These are phyloP conservation scores for Enhydra lutris DNA, from an alignment of 2,113 vertebrate genomes.

Conservation along the genomic window DNA sequence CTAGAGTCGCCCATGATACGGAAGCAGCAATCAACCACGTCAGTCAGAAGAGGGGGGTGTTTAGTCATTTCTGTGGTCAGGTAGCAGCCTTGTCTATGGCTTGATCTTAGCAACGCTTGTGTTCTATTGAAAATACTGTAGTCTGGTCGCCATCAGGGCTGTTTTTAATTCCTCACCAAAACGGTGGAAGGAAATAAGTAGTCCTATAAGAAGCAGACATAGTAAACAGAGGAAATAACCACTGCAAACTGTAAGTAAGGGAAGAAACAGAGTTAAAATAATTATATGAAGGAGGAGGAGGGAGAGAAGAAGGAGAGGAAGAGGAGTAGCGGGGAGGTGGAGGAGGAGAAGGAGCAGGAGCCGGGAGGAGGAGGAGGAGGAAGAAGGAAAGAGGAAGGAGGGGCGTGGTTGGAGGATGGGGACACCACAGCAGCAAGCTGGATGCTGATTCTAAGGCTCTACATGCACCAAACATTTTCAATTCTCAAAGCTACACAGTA, in stretches of 20 bases:
- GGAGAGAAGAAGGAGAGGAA: too few species aligned
- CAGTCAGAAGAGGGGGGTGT: neutral
- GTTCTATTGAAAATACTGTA: neutral
- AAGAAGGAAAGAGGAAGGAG: neutral
- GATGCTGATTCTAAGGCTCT: neutral
- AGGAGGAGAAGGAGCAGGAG: too few species aligned
- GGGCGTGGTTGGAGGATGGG: fast-evolving
- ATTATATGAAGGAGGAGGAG: neutral
- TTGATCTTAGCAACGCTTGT: neutral
- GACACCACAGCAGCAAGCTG: neutral
- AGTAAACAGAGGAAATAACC: neutral
- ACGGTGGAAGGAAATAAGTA: neutral
- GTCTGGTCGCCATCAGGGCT: neutral
- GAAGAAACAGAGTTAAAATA: neutral
- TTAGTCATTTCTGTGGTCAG: neutral
- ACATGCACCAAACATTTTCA: neutral
- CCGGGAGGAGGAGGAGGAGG: too few species aligned
- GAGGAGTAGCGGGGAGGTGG: neutral
- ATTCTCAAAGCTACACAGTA: neutral
- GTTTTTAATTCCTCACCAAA: neutral
- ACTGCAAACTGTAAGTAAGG: neutral
- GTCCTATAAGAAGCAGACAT: neutral
- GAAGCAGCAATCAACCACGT: neutral
- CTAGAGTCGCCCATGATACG: neutral
- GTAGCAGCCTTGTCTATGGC: neutral